Evolutionary conservation across 2,113 vertebrate species (phyloP), one percentile per base, ranked within the genome.

Genomic region (Coreoperca whiteheadi): DNA sequence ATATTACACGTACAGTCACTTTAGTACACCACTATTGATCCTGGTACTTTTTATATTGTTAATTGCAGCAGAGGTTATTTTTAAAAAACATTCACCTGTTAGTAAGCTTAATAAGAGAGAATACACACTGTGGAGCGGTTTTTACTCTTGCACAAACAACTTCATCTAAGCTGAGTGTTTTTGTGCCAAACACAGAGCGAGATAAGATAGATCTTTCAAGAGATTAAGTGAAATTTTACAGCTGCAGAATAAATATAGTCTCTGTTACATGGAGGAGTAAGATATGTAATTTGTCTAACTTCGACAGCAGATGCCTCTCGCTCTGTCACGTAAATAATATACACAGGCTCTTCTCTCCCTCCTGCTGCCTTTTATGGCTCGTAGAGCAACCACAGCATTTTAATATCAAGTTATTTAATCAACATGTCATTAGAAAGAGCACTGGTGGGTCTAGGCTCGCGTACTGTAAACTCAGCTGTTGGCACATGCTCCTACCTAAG

Each of bases 371-470:
- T 94, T 87, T 94, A 94, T 68, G 92, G 89, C 83, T 34, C 4
- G 43, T 28, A 32, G 54, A 84, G 84, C 86, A 75, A 51, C 84
- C 61, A 0, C 64, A 57, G 81, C 78, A 82, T 90, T 83, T 89
- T 85, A 68, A 85, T 80, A 91, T 91, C 56, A 67, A 82, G 41
- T 84, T 91, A 92, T 92, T 92, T 90, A 89, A 94, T 93, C 89
- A 92, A 91, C 87, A 89, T 92, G 91, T 92, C 91, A 81, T 86
- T 73, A 77, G 77, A 65, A 71, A 81, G 56, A 77, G 80, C 71
- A 50, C 79, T 77, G 74, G 51, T 70, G 46, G 84, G 56, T 74
- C 64, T 70, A 53, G 60, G 72, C 83, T 54, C 2, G 10, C 30
- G 10, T 51, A 83, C 71, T 84, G 76, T 92, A 93, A 91, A 91